Conservation (phyloP, 2,113 vertebrate species). For the Aptenodytes patagonicus region DNA sequence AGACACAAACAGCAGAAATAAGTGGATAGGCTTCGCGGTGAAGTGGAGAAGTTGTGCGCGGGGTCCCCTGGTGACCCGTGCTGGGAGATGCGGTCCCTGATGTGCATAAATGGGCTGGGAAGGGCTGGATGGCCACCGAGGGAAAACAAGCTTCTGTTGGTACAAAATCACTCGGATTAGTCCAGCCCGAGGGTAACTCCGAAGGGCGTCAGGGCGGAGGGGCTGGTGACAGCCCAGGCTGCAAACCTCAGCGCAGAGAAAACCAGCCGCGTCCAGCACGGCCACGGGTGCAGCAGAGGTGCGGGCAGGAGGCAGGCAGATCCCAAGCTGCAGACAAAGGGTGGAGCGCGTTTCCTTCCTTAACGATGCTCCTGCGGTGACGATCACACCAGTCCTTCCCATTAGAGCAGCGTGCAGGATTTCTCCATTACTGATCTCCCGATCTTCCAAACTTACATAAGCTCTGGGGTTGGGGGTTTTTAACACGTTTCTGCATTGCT, state of each 20-base stretch:
- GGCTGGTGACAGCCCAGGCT: neutral
- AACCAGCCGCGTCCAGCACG: accelerated
- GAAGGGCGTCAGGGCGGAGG: accelerated
- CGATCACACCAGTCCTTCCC: neutral
- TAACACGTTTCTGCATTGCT: accelerated
- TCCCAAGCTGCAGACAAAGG: accelerated
- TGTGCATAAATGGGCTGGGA: accelerated
- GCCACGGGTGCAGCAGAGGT: neutral
- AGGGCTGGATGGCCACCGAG: neutral
- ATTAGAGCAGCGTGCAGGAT: accelerated
- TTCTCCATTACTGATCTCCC: neutral
- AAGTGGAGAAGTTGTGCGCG: accelerated
- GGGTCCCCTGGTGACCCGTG: neutral
- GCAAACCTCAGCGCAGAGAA: neutral
- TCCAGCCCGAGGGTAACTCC: neutral
- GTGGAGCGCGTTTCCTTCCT: accelerated
- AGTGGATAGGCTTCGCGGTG: neutral
- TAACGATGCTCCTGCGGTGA: accelerated
- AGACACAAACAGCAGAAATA: accelerated
- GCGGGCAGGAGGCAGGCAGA: neutral
- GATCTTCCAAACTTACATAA: neutral
- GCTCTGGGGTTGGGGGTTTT: neutral
- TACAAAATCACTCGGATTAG: accelerated
- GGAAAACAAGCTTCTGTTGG: neutral
- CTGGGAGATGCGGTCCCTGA: accelerated